These are phyloP conservation scores for Dryoscopus gambensis DNA, from an alignment of 2,113 vertebrate genomes.

Conservation along the genomic window DNA sequence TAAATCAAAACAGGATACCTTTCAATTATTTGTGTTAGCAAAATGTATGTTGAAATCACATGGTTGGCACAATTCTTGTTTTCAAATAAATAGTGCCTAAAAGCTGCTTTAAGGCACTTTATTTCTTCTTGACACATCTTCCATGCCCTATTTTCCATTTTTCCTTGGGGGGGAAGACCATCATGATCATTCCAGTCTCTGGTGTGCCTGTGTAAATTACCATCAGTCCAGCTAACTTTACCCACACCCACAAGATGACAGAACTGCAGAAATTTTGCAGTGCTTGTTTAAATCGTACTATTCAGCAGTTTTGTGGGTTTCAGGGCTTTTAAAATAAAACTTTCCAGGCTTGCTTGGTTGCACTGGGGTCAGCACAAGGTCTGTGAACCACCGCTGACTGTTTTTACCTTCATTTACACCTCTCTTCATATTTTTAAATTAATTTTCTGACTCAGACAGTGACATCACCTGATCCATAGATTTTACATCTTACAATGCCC, in stretches of 20 bases:
- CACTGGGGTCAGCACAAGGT: neutral
- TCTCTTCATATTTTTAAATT: neutral
- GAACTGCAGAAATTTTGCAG: slow-evolving; percentile 37
- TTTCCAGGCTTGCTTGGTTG: neutral
- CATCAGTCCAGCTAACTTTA: neutral
- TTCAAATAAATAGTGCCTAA: neutral
- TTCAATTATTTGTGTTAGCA: neutral
- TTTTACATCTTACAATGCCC: neutral
- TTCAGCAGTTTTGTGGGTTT: slow-evolving; percentile 37
- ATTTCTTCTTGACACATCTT: neutral
- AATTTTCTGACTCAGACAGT: neutral
- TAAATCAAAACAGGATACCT: slow-evolving; percentile 11
- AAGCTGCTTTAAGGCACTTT: neutral
- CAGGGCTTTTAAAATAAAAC: neutral
- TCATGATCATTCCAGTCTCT: neutral
- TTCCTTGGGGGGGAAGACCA: fast-evolving
- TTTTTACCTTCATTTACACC: neutral
- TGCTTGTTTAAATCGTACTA: neutral
- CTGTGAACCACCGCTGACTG: neutral
- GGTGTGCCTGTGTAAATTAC: neutral
- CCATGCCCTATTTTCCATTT: neutral
- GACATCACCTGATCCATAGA: neutral
- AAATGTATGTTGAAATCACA: neutral
- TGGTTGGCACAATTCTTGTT: neutral
- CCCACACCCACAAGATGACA: slow-evolving; percentile 14